Conservation (phyloP, 2,113 vertebrate species). For the Platysteira castanea region DNA sequence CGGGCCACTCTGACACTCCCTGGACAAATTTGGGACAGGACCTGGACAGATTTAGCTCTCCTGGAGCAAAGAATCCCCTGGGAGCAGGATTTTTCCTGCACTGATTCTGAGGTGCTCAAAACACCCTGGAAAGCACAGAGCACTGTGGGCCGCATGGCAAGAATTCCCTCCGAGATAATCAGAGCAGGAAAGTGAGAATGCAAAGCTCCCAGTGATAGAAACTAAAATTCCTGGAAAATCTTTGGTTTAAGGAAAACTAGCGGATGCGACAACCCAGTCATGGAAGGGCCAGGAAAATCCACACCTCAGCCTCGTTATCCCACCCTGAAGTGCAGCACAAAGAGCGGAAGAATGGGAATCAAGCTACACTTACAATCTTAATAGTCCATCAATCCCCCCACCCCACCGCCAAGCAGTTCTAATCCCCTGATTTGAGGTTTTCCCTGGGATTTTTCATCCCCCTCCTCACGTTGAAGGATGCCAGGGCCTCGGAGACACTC, state of each 20-base stretch:
- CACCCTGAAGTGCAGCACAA: not conserved
- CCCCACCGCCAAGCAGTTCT: not conserved
- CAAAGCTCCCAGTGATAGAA: not conserved
- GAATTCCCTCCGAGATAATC: not conserved
- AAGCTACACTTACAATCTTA: not conserved
- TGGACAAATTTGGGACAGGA: not conserved
- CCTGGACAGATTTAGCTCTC: not conserved
- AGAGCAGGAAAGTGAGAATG: not conserved
- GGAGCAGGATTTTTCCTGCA: not conserved
- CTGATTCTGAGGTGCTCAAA: not conserved
- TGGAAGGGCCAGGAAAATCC: not conserved
- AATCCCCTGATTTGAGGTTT: not conserved
- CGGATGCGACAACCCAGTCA: no score
- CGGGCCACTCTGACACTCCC: not conserved
- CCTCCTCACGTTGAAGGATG: conserved; percentile 89
- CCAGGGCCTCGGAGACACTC: conserved; percentile 91
- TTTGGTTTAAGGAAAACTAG: not conserved
- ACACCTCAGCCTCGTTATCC: rapidly evolving
- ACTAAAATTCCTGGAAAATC: not conserved
- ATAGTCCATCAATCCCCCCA: no score
- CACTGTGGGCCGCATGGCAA: rapidly evolving
- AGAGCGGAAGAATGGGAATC: not conserved
- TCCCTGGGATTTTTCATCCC: not conserved
- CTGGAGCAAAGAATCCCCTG: not conserved
- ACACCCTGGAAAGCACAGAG: not conserved